These are phyloP conservation scores for Perccottus glenii DNA, from an alignment of 2,113 vertebrate species.

Conservation along the genomic window DNA sequence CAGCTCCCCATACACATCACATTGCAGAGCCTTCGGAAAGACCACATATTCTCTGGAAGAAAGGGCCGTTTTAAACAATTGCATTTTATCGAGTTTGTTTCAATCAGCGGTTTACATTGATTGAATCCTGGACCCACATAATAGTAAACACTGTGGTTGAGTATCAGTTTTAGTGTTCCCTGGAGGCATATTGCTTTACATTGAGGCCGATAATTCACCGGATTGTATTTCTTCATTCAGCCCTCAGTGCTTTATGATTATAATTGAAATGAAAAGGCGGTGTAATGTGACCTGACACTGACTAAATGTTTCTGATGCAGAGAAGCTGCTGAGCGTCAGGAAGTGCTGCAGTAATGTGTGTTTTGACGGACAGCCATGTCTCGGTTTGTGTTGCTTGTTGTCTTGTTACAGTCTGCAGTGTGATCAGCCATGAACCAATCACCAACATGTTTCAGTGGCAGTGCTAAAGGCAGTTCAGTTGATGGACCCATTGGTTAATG, in stretches of 20 bases:
- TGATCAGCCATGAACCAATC: not conserved
- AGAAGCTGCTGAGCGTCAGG: slow-evolving; percentile 34
- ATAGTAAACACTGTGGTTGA: not conserved
- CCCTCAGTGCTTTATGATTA: slow-evolving; percentile 25
- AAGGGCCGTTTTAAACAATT: not conserved
- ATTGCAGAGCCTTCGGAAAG: too few relatives aligned
- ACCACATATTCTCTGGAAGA: not conserved
- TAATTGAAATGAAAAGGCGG: slow-evolving; percentile 53
- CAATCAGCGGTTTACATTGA: not conserved
- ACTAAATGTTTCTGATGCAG: slow-evolving; percentile 43
- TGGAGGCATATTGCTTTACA: slow-evolving; percentile 12
- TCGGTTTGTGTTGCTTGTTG: not conserved
- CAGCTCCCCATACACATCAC: too few relatives aligned
- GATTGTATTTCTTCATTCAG: slow-evolving; percentile 1
- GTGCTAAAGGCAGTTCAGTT: too few relatives aligned
- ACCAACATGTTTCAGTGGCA: too few relatives aligned
- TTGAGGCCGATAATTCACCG: slow-evolving; percentile 10
- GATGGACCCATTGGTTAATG: too few relatives aligned
- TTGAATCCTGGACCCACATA: not conserved
- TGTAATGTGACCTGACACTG: slow-evolving; percentile 46
- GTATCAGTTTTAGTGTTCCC: not conserved
- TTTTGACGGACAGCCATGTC: not conserved
- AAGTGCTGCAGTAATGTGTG: not conserved
- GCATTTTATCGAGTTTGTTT: not conserved
- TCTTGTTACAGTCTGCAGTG: not conserved